Evolutionary conservation across 2,888 invertebrate species (phyloP).

Genomic region (Litoditis marina): DNA sequence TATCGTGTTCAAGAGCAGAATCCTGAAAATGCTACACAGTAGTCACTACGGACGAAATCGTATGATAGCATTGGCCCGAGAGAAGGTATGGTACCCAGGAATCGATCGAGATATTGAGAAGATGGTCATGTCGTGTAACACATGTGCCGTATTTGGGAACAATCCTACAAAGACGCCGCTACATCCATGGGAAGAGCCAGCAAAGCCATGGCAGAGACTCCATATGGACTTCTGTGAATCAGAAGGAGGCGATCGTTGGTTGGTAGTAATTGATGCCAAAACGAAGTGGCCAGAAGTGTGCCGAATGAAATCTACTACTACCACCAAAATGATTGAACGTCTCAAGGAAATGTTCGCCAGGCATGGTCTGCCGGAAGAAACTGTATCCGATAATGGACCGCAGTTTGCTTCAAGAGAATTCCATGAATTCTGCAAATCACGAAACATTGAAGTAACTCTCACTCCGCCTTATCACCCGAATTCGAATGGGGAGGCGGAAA

Average conservation of each 20-base stretch:
- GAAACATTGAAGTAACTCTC: slow-evolving; percentile 18
- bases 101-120: slow-evolving; percentile 38
- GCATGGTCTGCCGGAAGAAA: slow-evolving; percentile 14
- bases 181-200: slow-evolving; percentile 52
- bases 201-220: slow-evolving; percentile 60
- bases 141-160: slow-evolving; percentile 30
- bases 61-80: slow-evolving; percentile 53
- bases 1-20: slow-evolving; percentile 19
- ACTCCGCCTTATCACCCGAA: slow-evolving; percentile 38
- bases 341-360: slow-evolving; percentile 20
- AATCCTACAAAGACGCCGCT: slow-evolving; percentile 39
- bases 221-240: slow-evolving; percentile 62
- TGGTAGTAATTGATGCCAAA: slow-evolving; percentile 62
- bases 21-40: slow-evolving; percentile 46
- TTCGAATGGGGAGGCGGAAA: not conserved
- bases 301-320: slow-evolving; percentile 9
- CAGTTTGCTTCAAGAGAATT: slow-evolving; percentile 30
- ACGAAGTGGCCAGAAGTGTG: slow-evolving; percentile 64
- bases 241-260: slow-evolving; percentile 26
- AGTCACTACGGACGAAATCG: slow-evolving; percentile 52
- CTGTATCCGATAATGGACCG: slow-evolving; percentile 7
- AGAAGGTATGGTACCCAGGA: slow-evolving; percentile 54
- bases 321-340: slow-evolving; percentile 9
- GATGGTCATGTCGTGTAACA: slow-evolving; percentile 28
- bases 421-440: slow-evolving; percentile 13